These are phyloP conservation scores for Jacana jacana DNA, from an alignment of 2,113 vertebrate genomes.

Conservation along the genomic window DNA sequence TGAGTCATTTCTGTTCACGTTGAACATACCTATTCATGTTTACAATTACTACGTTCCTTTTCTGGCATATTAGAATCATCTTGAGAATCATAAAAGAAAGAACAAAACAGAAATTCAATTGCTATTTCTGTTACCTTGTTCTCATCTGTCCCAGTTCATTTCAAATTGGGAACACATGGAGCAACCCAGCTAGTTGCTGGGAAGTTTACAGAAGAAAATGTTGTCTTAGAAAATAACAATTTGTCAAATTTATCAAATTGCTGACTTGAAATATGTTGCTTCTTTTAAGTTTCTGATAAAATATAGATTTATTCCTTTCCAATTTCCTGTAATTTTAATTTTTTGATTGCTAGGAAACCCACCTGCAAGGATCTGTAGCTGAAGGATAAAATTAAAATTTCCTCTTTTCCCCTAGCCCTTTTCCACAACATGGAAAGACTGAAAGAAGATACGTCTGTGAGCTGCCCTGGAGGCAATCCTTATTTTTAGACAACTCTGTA, in stretches of 20 bases:
- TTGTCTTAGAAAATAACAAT: neutral
- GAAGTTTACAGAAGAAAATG: neutral
- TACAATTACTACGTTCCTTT: neutral
- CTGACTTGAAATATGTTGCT: neutral
- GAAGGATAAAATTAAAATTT: neutral
- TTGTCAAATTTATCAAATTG: neutral
- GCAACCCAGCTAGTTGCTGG: neutral
- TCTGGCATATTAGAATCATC: neutral
- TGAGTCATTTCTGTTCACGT: neutral
- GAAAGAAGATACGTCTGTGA: neutral
- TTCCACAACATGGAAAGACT: neutral
- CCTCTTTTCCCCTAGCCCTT: neutral
- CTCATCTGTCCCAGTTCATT: neutral
- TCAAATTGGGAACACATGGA: neutral
- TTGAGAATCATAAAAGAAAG: neutral
- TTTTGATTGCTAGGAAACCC: constrained; percentile 27
- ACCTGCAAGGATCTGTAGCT: neutral
- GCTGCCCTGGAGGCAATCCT: neutral
- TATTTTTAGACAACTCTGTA: neutral
- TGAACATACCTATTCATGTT: neutral
- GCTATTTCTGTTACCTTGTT: neutral
- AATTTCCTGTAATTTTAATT: neutral
- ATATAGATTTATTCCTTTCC: neutral
- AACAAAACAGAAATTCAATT: neutral
- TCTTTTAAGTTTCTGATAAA: neutral